Evolutionary conservation across 2,888 invertebrate species (phyloP).

Genomic region (Cephus rjabovi): DNA sequence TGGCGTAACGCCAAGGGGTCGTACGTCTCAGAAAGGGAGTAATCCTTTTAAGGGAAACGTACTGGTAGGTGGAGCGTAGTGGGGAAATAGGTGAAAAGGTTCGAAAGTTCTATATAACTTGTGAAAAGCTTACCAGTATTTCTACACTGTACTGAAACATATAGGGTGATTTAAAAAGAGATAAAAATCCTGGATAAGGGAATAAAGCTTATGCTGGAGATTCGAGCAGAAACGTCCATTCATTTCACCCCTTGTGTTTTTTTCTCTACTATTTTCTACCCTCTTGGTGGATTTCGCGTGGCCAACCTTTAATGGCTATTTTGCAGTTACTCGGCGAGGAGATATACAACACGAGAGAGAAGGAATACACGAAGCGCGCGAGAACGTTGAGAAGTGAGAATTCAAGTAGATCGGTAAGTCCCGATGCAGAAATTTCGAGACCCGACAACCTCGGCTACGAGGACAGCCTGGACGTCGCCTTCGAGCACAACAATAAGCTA

Average conservation of each 20-base stretch:
- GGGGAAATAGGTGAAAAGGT: neutral
- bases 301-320: neutral
- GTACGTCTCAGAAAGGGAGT: neutral
- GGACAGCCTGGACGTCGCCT: conserved; percentile 62
- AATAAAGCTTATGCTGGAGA: neutral
- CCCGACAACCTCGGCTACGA: conserved; percentile 59
- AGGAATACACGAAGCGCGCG: conserved; percentile 38
- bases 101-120: neutral
- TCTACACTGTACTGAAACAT: neutral
- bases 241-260: neutral
- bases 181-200: too few relatives aligned
- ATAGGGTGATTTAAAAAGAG: too few relatives aligned
- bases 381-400: conserved; percentile 40
- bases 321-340: conserved; percentile 61
- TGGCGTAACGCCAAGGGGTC: neutral
- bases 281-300: neutral
- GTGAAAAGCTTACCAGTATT: neutral
- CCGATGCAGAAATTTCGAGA: conserved; percentile 41
- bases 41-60: neutral
- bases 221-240: neutral
- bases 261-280: neutral
- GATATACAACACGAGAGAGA: conserved; percentile 54
- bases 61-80: neutral
- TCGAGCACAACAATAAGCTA: conserved; percentile 63
- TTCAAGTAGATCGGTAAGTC: conserved; percentile 55